Conservation (phyloP, 1,140 invertebrate species). For the Drosophila pachea region DNA sequence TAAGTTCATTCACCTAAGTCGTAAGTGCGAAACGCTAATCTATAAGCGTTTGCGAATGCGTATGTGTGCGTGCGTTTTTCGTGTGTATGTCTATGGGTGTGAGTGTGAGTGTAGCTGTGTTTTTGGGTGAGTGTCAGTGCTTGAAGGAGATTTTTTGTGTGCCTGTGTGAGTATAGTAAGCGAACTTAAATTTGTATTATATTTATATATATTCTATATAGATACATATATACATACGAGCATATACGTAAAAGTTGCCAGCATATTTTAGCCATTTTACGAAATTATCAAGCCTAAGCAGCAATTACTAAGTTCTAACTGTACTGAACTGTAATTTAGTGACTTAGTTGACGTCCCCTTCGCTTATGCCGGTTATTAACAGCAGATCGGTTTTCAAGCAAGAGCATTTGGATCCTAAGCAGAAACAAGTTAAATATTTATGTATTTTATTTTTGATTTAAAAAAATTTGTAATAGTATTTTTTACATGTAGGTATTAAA, state of each 20-base stretch:
- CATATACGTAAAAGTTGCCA: constrained; percentile 46
- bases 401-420: constrained; percentile 30
- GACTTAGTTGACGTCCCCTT: constrained; percentile 36
- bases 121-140: constrained; percentile 1
- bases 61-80: constrained; percentile 22
- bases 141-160: constrained; percentile 34
- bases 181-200: constrained; percentile 63
- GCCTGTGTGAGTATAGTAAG: constrained; percentile 55
- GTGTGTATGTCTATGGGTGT: constrained; percentile 41
- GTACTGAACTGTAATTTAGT: constrained; percentile 52
- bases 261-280: constrained; percentile 29
- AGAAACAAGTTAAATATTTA: constrained; percentile 41
- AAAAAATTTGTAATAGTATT: constrained; percentile 42
- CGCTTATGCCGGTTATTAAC: constrained; percentile 11
- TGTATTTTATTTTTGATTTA: constrained; percentile 50
- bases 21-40: constrained; percentile 71
- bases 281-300: constrained; percentile 29
- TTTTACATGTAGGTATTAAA: constrained; percentile 38
- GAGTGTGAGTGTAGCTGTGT: constrained; percentile 36
- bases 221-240: constrained; percentile 18
- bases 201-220: constrained; percentile 45
- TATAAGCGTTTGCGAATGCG: constrained; percentile 54
- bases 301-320: constrained; percentile 68
- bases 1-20: constrained; percentile 34
- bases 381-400: constrained; percentile 25